These are phyloP conservation scores for Sorex maritimensis DNA, from an alignment of 2,797 vertebrate genomes.

Conservation along the genomic window DNA sequence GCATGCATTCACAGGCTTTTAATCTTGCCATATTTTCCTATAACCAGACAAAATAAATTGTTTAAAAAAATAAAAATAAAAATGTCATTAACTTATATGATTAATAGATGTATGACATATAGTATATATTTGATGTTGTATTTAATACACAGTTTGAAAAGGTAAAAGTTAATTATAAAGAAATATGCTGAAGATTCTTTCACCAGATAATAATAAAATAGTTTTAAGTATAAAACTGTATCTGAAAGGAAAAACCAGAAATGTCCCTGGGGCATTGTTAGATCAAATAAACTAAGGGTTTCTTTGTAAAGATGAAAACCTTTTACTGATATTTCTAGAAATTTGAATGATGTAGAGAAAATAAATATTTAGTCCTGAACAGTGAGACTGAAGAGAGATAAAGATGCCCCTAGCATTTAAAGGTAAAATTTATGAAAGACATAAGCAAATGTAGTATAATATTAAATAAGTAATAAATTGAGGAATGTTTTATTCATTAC, in stretches of 20 bases:
- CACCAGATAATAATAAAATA: slow-evolving; percentile 38
- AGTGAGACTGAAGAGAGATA: not conserved
- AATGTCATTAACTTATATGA: not conserved
- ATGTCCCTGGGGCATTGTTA: not conserved
- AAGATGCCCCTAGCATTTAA: not conserved
- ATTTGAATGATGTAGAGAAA: not conserved
- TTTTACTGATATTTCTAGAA: slow-evolving; percentile 45
- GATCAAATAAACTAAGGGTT: slow-evolving; percentile 35
- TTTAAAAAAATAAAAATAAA: slow-evolving; percentile 20
- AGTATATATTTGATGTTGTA: slow-evolving; percentile 19
- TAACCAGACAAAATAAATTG: slow-evolving; percentile 65
- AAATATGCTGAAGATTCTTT: slow-evolving; percentile 42
- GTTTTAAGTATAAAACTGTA: slow-evolving; percentile 24
- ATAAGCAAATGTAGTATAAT: not conserved
- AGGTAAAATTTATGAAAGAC: slow-evolving; percentile 36
- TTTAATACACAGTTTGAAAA: slow-evolving; percentile 34
- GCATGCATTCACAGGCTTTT: slow-evolving; percentile 56
- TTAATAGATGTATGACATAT: not conserved
- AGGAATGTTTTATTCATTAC: no score
- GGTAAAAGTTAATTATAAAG: slow-evolving; percentile 6
- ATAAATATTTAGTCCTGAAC: slow-evolving; percentile 50
- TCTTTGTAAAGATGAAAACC: slow-evolving; percentile 47
- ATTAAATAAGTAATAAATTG: not conserved
- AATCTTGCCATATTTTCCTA: slow-evolving; percentile 65
- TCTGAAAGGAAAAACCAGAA: slow-evolving; percentile 46